A percentile compares a stretch with the other conserved stretches of the same genome.
phyloP scores from a whole-genome alignment of 2,888 invertebrate genomes.

The Arctia plantaginis region DNA sequence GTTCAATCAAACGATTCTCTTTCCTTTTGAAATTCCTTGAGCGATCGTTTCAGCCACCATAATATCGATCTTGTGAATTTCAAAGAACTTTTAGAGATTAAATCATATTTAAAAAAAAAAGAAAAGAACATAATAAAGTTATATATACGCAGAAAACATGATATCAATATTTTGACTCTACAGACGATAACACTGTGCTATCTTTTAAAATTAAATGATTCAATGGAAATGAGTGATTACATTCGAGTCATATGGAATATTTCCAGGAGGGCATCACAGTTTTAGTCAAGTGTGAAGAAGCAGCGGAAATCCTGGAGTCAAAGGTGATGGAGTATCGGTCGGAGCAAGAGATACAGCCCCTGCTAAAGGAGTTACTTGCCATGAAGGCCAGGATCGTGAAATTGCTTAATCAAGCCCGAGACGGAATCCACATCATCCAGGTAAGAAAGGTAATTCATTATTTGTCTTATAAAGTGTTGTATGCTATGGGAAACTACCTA shows the following conservation, averaged over 20 bases:
- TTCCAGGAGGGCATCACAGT: constrained; percentile 90
- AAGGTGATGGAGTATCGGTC: constrained; percentile 88
- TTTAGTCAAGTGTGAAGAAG: constrained; percentile 89
- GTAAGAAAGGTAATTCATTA: constrained; percentile 77
- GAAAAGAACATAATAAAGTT: neutral
- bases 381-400: constrained; percentile 89
- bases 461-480: constrained; percentile 18
- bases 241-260: neutral
- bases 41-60: too few relatives aligned
- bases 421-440: constrained; percentile 87
- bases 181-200: neutral
- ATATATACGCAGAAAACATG: neutral
- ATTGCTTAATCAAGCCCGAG: constrained; percentile 89
- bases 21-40: neutral
- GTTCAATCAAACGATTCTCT: neutral
- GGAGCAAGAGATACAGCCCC: constrained; percentile 88
- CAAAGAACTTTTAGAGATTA: neutral
- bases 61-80: too few relatives aligned
- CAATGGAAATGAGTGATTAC: neutral
- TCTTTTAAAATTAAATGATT: neutral
- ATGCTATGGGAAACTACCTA: neutral
- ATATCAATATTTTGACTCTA: neutral
- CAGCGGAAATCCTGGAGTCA: constrained; percentile 88
- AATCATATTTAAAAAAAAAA: neutral
- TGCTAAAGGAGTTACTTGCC: constrained; percentile 85